A percentile compares a stretch with the other conserved stretches of the same genome.
These are phyloP conservation scores for Oreohelix idahoensis DNA, from an alignment of 1,140 invertebrate genomes.

Conservation along the genomic window DNA sequence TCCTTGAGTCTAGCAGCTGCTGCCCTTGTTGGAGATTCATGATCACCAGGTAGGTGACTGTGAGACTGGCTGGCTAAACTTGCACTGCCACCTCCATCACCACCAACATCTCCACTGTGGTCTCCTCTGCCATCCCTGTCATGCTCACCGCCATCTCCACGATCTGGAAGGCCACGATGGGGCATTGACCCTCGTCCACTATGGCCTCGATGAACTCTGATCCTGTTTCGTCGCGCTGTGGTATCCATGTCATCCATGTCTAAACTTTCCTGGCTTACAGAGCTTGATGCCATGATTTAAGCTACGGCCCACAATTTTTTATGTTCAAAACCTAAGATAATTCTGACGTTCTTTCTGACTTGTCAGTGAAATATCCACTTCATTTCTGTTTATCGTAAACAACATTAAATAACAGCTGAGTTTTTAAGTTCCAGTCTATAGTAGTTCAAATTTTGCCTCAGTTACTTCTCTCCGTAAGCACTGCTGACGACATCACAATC, in stretches of 20 bases:
- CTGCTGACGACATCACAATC: too few species aligned
- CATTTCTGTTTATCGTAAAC: neutral
- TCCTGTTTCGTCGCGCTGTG: constrained; percentile 75
- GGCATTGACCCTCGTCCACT: constrained; percentile 71
- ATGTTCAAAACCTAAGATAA: too few species aligned
- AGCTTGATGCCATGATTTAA: constrained; percentile 78
- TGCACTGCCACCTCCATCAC: constrained; percentile 38
- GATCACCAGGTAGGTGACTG: constrained; percentile 61
- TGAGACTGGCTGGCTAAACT: constrained; percentile 16
- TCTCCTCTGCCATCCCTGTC: constrained; percentile 56
- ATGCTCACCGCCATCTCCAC: constrained; percentile 53
- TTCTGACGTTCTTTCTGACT: too few species aligned
- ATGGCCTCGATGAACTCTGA: constrained; percentile 75
- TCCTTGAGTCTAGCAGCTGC: constrained; percentile 71
- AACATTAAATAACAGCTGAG: too few species aligned
- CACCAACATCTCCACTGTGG: constrained; percentile 55
- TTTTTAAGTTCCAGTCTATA: too few species aligned
- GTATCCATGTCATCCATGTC: constrained; percentile 79
- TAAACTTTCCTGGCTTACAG: constrained; percentile 78
- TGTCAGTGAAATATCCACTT: too few species aligned
- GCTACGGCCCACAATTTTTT: too few species aligned
- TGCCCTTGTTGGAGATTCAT: constrained; percentile 76
- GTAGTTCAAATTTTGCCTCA: too few species aligned
- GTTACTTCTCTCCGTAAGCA: too few species aligned
- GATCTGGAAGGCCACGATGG: constrained; percentile 62